Evolutionary conservation across 2,888 invertebrate species (phyloP).

Genomic region (Lottia gigantea): DNA sequence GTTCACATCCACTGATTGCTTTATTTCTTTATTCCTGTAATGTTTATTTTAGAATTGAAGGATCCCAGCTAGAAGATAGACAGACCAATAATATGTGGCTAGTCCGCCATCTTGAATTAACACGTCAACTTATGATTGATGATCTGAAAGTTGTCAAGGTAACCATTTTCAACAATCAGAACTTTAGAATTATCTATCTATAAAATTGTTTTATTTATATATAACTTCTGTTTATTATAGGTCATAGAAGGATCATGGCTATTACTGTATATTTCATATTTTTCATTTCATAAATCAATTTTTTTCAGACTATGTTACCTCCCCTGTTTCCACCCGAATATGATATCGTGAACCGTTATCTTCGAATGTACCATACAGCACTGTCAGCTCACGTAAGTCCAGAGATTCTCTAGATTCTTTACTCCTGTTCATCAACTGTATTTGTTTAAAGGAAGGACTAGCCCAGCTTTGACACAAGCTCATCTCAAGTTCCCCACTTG

Average conservation of each 20-base stretch:
- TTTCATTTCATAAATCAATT: too few species aligned
- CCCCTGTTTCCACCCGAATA: conserved; percentile 97
- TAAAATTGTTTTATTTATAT: too few species aligned
- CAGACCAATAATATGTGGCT: conserved; percentile 94
- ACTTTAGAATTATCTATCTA: too few species aligned
- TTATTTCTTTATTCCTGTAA: too few species aligned
- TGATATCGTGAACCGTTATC: conserved; percentile 89
- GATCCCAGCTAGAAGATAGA: conserved; percentile 92
- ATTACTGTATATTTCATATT: background rate
- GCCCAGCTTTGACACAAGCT: too few species aligned
- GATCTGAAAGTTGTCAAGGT: conserved; percentile 89
- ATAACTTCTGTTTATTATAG: too few species aligned
- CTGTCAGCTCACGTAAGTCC: conserved; percentile 71
- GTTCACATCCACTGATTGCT: too few species aligned
- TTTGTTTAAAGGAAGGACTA: too few species aligned
- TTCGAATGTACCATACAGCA: conserved; percentile 92
- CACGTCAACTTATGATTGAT: conserved; percentile 87
- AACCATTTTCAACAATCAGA: too few species aligned
- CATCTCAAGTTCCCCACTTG: too few species aligned
- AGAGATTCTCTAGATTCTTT: background rate
- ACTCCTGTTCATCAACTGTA: too few species aligned
- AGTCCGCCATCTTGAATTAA: conserved; percentile 88
- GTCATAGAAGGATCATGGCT: too few species aligned
- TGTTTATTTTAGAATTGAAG: conserved; percentile 82
- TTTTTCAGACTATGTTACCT: conserved; percentile 69